Conservation (phyloP, 2,797 vertebrate species). For the Semotilus atromaculatus region DNA sequence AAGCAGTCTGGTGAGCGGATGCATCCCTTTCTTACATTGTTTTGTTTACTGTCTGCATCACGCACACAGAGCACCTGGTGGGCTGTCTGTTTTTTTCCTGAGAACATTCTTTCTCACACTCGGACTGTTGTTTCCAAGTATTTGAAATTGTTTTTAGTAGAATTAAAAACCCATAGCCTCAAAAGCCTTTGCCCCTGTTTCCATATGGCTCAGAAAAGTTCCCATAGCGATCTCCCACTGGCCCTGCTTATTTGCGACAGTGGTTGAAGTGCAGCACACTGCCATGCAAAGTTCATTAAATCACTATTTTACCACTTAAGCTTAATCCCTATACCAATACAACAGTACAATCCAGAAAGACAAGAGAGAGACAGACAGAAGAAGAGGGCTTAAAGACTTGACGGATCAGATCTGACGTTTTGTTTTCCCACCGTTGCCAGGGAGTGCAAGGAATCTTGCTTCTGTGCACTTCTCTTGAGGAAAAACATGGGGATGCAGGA, state of each 20-base stretch:
- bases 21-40: constrained; percentile 29
- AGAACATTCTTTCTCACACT: constrained; percentile 57
- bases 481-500: constrained; percentile 26
- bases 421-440: constrained; percentile 80
- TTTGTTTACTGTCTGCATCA: constrained; percentile 51
- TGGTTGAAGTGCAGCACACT: constrained; percentile 79
- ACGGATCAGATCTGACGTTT: constrained; percentile 82
- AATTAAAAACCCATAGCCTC: constrained; percentile 52
- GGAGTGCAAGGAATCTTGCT: constrained; percentile 43
- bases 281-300: constrained; percentile 85
- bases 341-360: constrained; percentile 74
- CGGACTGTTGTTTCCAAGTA: constrained; percentile 53
- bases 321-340: constrained; percentile 81
- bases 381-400: constrained; percentile 74
- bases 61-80: constrained; percentile 50
- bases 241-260: constrained; percentile 74
- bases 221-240: constrained; percentile 57
- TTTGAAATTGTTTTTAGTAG: constrained; percentile 50
- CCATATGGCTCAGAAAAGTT: constrained; percentile 42
- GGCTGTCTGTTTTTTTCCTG: constrained; percentile 43
- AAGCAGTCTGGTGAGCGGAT: constrained; percentile 41
- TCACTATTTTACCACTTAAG: constrained; percentile 84
- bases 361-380: constrained; percentile 61
- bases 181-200: constrained; percentile 37
- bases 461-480: neutral